Evolutionary conservation across 2,888 invertebrate species (phyloP).

Genomic region (Hirtodrosophila trivittata): DNA sequence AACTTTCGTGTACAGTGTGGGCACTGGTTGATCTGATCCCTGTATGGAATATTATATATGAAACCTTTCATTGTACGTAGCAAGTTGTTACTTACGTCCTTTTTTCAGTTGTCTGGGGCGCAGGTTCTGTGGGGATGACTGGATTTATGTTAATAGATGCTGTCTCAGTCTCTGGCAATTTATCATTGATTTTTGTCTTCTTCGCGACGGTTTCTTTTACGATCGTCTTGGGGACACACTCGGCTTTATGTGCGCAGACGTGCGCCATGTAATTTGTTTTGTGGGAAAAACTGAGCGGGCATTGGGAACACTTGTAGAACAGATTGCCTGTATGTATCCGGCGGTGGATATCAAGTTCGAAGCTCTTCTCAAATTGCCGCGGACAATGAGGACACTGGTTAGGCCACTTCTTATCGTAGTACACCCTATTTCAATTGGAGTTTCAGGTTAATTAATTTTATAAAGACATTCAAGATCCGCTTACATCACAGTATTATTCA

Average conservation of each 20-base stretch:
- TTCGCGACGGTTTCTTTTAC: neutral
- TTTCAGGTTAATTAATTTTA: too few species aligned
- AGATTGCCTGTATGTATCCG: slow-evolving; percentile 27
- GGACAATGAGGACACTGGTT: slow-evolving; percentile 34
- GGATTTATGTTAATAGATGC: too few species aligned
- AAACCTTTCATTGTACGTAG: too few species aligned
- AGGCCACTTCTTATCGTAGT: too few species aligned
- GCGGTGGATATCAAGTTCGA: slow-evolving; percentile 32
- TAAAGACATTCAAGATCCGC: too few species aligned
- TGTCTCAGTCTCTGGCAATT: too few species aligned
- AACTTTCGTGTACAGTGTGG: slow-evolving; percentile 31
- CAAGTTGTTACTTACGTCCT: too few species aligned
- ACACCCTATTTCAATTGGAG: too few species aligned
- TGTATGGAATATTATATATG: neutral
- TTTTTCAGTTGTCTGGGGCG: too few species aligned
- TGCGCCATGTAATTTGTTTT: slow-evolving; percentile 27
- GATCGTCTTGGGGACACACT: slow-evolving; percentile 2
- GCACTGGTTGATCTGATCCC: slow-evolving; percentile 22
- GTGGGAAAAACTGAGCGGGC: slow-evolving; percentile 27
- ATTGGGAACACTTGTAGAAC: slow-evolving; percentile 29
- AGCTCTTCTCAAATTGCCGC: slow-evolving; percentile 7
- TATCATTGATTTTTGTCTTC: too few species aligned
- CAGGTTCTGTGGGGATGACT: too few species aligned
- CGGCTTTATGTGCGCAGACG: slow-evolving; percentile 15
- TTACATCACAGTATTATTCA: too few species aligned